These are phyloP conservation scores for Aphyosemion australe DNA, from an alignment of 2,113 vertebrate species.

Conservation along the genomic window DNA sequence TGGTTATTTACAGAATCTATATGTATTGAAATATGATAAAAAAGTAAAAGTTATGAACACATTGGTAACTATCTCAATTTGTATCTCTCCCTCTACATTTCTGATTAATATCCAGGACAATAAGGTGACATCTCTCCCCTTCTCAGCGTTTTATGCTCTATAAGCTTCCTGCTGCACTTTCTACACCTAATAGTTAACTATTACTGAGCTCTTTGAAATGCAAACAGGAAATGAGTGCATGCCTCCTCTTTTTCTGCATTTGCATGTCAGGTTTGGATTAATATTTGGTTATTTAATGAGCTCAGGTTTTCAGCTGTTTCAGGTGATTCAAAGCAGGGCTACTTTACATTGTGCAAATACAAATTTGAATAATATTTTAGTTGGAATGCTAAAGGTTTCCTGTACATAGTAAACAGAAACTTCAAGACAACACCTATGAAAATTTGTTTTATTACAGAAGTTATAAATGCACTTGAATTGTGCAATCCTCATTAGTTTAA, in stretches of 20 bases:
- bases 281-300: not conserved
- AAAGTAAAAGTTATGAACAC: slow-evolving; percentile 14
- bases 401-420: too few relatives aligned
- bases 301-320: slow-evolving; percentile 11
- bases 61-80: slow-evolving; percentile 37
- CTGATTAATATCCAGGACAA: slow-evolving; percentile 86
- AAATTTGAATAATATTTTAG: too few relatives aligned
- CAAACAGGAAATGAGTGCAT: slow-evolving; percentile 42
- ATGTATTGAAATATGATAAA: too few relatives aligned
- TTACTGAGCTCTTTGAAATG: slow-evolving; percentile 75
- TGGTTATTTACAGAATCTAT: not conserved
- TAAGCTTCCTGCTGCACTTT: slow-evolving; percentile 16
- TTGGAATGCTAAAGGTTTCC: too few relatives aligned
- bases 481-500: too few relatives aligned
- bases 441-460: too few relatives aligned
- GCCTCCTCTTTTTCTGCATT: slow-evolving; percentile 45
- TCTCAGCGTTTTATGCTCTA: slow-evolving; percentile 27
- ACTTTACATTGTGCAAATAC: too few relatives aligned
- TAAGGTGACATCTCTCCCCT: slow-evolving; percentile 88
- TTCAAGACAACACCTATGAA: too few relatives aligned
- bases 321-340: slow-evolving; percentile 13
- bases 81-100: slow-evolving; percentile 49
- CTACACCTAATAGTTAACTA: slow-evolving; percentile 60
- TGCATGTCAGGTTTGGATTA: slow-evolving; percentile 21
- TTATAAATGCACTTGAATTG: too few relatives aligned